Evolutionary conservation across 1,140 invertebrate species (phyloP), one percentile per base, ranked within the genome.

Genomic region (Drosophila punjabiensis): DNA sequence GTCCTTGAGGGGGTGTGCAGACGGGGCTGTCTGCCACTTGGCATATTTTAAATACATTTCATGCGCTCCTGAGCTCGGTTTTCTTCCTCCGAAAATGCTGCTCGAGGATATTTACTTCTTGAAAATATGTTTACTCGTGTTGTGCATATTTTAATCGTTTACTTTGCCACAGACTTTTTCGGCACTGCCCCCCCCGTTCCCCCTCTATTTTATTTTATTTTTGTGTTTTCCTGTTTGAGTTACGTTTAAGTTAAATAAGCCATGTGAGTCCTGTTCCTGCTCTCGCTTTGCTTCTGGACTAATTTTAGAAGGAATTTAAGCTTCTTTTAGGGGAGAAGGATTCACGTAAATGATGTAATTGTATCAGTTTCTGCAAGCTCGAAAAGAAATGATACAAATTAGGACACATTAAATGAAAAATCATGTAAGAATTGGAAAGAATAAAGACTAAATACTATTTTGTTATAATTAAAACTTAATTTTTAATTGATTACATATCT

Each of bases 111-210:
- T 92, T 92, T 92, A 80, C 91, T 91, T 83, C 88, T 92, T 89
- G 79, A 92, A 89, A 92, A 92, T 85, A 86, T 92, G 88, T 92
- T 92, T 92, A 92, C 91, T 92, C 80, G 85, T 92, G 91, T 92
- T 92, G 91, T 92, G 91, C 91, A 92, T 92, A 92, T 92, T 92
- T 92, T 92, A 92, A 92, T 92, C 92, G 91, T 92, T 92, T 91
- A 79, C 88, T 89, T 92, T 73, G 83, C 75, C 68, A 85, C 75
- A 79, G 71, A 84, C 84, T 82, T 77, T 79, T 78, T 78, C 52
- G 78, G 68, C 74, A 84, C 59, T 66, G 53, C 35, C 60, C 6
- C 43, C 18, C 8, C n/a, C n/a, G n/a, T 1, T 24, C 24, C 24
- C 1, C 14, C 14, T n/a, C 16, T 50, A 4, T 39, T 13, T 58